Conservation (phyloP, 2,797 vertebrate genomes). For the Picus viridis region DNA sequence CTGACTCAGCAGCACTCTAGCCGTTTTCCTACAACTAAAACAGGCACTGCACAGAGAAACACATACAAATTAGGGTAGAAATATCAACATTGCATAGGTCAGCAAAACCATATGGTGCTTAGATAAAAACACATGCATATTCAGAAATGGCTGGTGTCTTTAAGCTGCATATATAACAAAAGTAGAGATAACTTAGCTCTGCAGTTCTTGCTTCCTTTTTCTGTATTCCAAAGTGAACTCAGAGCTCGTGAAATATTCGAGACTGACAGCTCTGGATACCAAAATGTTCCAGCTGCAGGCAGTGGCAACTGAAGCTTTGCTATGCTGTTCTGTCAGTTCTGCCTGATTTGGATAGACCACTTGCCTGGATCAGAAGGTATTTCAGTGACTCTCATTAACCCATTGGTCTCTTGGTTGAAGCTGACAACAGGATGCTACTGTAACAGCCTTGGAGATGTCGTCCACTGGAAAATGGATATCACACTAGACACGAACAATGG, state of each 20-base stretch:
- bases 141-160: neutral
- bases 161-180: neutral
- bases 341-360: neutral
- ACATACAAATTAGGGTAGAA: constrained; percentile 36
- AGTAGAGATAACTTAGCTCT: neutral
- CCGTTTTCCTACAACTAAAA: constrained; percentile 39
- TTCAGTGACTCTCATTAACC: neutral
- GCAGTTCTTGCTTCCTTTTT: neutral
- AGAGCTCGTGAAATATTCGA: neutral
- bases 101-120: constrained; percentile 51
- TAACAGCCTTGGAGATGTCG: neutral
- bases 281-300: neutral
- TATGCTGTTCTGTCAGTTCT: neutral
- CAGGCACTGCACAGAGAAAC: neutral
- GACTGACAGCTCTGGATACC: neutral
- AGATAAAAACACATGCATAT: constrained; percentile 58
- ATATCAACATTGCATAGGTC: constrained; percentile 56
- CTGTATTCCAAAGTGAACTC: neutral
- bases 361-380: neutral
- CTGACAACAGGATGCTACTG: neutral
- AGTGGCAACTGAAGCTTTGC: neutral
- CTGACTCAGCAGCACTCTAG: constrained; percentile 67
- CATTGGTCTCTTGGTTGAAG: neutral
- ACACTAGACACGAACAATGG: neutral
- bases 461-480: neutral